phyloP scores from a whole-genome alignment of 64 coral and sea anemone genomes.

The Montipora foliosa region DNA sequence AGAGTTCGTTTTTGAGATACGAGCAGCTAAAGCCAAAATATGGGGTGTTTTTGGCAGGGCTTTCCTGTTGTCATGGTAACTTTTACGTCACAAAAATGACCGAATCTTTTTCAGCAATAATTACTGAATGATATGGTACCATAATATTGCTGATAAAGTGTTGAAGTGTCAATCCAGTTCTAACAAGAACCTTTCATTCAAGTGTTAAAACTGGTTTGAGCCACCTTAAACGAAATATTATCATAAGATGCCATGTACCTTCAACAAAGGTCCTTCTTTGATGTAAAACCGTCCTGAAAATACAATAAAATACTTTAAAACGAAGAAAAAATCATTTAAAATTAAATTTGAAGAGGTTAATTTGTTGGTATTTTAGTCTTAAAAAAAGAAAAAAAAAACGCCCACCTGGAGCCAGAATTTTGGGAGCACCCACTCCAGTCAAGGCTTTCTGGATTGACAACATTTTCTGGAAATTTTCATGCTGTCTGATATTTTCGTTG shows the following conservation, averaged over 20 bases:
- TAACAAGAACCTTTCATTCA: too few species aligned
- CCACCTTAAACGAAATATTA: too few species aligned
- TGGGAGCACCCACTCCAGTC: slow-evolving; percentile 97
- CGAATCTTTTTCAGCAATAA: too few species aligned
- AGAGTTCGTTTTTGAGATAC: too few species aligned
- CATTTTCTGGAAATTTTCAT: slow-evolving; percentile 99
- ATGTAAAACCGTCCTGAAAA: slow-evolving; percentile 90
- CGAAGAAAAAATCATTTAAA: neutral
- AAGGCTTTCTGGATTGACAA: slow-evolving; percentile 89
- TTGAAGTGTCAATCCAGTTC: too few species aligned
- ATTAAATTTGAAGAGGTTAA: neutral
- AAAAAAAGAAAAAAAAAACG: neutral
- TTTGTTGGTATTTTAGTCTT: neutral
- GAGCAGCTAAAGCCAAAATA: too few species aligned
- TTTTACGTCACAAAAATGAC: too few species aligned
- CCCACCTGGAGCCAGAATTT: slow-evolving; percentile 93
- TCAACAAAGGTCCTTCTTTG: slow-evolving; percentile 91
- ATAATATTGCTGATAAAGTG: too few species aligned
- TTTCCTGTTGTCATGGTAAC: too few species aligned
- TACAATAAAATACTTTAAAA: neutral
- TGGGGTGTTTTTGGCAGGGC: too few species aligned
- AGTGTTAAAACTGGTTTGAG: too few species aligned
- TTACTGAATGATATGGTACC: too few species aligned
- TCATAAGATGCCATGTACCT: slow-evolving; percentile 50
- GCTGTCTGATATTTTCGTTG: slow-evolving; percentile 96